Percentiles rank a stretch among this genome's conserved stretches.
Conservation (phyloP, 2,888 invertebrate species). For the Nineta flava region DNA sequence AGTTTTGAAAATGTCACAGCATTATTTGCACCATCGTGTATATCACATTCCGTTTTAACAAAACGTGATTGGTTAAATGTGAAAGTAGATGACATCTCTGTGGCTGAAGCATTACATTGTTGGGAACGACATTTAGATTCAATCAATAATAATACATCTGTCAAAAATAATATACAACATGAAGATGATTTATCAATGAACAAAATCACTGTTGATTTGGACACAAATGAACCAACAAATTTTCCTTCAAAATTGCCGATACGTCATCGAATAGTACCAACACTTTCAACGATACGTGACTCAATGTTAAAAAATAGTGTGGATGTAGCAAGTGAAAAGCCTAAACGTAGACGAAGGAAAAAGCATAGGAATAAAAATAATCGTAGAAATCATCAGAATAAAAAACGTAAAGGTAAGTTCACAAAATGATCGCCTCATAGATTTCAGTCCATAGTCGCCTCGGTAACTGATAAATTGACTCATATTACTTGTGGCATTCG, state of each 20-base stretch:
- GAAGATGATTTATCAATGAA: conserved; percentile 20
- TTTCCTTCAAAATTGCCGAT: neutral
- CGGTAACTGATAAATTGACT: no score
- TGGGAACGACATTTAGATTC: conserved; percentile 53
- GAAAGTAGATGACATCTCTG: conserved; percentile 66
- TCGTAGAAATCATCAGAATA: conserved; percentile 9
- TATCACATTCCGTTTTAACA: conserved; percentile 79
- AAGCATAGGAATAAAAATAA: conserved; percentile 16
- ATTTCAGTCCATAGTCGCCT: no score
- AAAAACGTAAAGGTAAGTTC: conserved; percentile 5
- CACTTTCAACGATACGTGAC: conserved; percentile 8
- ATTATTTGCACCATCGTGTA: conserved; percentile 84
- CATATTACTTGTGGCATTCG: no score
- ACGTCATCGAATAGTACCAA: conserved; percentile 16
- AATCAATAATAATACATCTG: conserved; percentile 14
- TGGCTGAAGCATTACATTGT: conserved; percentile 73
- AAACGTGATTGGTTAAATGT: conserved; percentile 77
- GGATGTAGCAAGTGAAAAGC: conserved; percentile 9
- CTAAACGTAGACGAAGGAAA: conserved; percentile 14
- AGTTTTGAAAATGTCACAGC: conserved; percentile 75
- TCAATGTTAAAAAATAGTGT: conserved; percentile 14
- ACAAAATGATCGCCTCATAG: no score
- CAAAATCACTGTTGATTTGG: conserved; percentile 11
- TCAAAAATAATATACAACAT: conserved; percentile 13
- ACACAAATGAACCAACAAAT: conserved; percentile 16